Evolutionary conservation across 2,888 invertebrate genomes (phyloP).

Genomic region (Lacanobia oleracea): DNA sequence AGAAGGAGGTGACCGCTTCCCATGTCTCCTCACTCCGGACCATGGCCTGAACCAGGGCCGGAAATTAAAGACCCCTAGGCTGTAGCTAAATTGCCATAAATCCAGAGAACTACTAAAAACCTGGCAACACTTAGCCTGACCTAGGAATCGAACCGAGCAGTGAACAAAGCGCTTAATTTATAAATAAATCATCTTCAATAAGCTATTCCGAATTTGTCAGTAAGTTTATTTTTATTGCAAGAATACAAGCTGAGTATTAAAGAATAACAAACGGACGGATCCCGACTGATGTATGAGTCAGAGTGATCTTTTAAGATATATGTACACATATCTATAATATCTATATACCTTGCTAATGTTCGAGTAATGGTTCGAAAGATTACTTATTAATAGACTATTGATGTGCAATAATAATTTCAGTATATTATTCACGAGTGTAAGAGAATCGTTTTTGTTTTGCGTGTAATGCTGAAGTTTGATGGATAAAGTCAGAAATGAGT

Average conservation of each 20-base stretch:
- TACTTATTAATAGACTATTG: constrained; percentile 39
- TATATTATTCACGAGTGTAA: too few relatives aligned
- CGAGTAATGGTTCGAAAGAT: constrained; percentile 25
- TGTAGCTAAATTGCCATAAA: too few relatives aligned
- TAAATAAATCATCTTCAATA: background rate
- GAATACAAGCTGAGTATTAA: background rate
- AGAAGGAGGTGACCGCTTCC: too few relatives aligned
- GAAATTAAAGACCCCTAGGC: too few relatives aligned
- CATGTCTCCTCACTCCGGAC: too few relatives aligned
- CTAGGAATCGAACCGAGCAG: background rate
- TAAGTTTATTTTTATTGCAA: constrained; percentile 6
- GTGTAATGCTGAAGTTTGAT: too few relatives aligned
- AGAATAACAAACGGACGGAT: constrained; percentile 9
- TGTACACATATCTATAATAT: constrained; percentile 3
- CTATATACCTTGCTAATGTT: constrained; percentile 25
- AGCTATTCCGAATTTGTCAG: background rate
- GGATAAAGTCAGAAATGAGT: too few relatives aligned
- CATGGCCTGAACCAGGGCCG: too few relatives aligned
- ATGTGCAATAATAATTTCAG: constrained; percentile 3
- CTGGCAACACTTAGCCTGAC: background rate
- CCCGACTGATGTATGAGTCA: constrained; percentile 26
- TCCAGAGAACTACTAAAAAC: too few relatives aligned
- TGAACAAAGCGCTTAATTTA: background rate
- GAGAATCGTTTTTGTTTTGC: too few relatives aligned
- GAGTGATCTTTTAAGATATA: constrained; percentile 16